Evolutionary conservation across 2,113 vertebrate species (phyloP), one percentile per base, ranked within the genome.

Genomic region (Turdus rufiventris): DNA sequence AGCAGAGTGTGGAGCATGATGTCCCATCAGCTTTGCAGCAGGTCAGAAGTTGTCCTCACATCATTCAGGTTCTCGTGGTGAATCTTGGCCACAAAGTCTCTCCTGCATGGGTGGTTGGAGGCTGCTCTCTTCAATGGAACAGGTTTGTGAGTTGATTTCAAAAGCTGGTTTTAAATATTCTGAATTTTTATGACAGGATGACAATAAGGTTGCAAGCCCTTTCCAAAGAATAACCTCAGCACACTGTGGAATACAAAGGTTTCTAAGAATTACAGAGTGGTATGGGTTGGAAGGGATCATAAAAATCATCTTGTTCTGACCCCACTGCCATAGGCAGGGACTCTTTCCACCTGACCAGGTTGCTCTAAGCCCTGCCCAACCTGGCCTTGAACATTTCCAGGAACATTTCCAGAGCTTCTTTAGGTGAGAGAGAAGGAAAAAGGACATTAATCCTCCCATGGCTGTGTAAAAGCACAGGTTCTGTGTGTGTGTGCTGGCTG

Each of bases 51-150:
- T 87, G 62, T 54, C 45, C 38, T 78, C 1, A 0, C 0, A 1
- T 51, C 77, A 65, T 29, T 53, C 2, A 0, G 0, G 6, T 31
- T 33, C 33, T 85, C 1, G 0, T 24, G n/a, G 58, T 3, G 29
- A 5, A 1, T 29, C 26, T 47, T 21, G 14, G 38, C 20, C 17
- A 1, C 0, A 0, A 29, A 17, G 3, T 12, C 14, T 24, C 26
- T 11, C 28, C 8, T 3, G 36, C 3, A 18, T 4, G 0, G 0
- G 18, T 19, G 66, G 6, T 40, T 17, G 8, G 61, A 72, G 43
- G 65, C 15, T 48, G 56, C 57, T 82, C 40, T 45, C 34, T 7
- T 5, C 47, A 47, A 50, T 18, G n/a, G 33, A 66, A 3, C 0
- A 1, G 24, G 18, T 28, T 56, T 84, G 33, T 9, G 33, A 43